Conservation (phyloP, 2,113 vertebrate species). For the Perca schrenkii region DNA sequence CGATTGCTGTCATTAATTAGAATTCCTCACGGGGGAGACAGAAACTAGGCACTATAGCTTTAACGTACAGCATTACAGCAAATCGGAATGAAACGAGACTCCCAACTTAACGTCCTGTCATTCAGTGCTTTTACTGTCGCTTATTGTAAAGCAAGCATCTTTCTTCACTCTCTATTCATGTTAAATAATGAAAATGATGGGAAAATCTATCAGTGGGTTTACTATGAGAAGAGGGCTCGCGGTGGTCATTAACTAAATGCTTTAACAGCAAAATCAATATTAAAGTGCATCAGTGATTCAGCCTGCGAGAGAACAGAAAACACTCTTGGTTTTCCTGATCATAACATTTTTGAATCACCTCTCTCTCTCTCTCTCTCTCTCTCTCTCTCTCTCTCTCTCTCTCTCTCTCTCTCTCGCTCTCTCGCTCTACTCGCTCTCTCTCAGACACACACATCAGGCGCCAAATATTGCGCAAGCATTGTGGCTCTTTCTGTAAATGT, state of each 20-base stretch:
- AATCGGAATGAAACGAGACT: too few species aligned
- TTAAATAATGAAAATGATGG: neutral
- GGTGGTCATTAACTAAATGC: neutral
- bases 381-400: neutral
- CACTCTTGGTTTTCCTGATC: neutral
- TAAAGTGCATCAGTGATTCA: neutral
- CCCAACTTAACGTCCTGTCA: neutral
- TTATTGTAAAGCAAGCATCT: neutral
- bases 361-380: neutral
- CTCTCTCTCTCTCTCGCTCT: neutral
- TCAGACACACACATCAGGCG: neutral
- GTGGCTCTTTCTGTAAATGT: neutral
- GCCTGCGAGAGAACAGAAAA: neutral
- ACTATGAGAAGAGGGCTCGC: neutral
- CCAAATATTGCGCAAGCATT: neutral
- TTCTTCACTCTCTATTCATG: neutral
- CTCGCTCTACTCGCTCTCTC: too few species aligned
- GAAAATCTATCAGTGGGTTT: neutral
- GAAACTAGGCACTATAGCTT: too few species aligned
- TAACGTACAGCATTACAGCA: too few species aligned
- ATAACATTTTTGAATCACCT: neutral
- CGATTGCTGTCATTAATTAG: too few species aligned
- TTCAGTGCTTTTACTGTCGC: neutral
- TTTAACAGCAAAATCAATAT: neutral
- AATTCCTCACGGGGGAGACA: too few species aligned